Conservation (phyloP, 2,888 invertebrate species). For the Matsumyia berberina region DNA sequence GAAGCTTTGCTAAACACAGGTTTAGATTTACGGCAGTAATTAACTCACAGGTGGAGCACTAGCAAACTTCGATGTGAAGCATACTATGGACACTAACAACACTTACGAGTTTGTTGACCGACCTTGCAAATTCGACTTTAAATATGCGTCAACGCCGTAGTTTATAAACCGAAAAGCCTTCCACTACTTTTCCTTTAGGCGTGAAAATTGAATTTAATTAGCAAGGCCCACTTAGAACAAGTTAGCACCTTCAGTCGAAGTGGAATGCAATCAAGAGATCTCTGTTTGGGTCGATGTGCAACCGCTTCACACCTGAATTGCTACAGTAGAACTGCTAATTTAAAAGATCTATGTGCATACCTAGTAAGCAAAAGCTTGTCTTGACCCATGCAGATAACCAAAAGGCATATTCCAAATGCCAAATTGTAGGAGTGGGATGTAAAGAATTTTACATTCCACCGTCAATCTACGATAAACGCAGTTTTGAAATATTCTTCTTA, state of each 20-base stretch:
- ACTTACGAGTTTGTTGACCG: too few relatives aligned
- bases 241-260: background rate
- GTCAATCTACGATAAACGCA: slow-evolving; percentile 22
- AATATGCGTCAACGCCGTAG: too few relatives aligned
- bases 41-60: too few relatives aligned
- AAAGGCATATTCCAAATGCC: background rate
- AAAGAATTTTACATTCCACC: slow-evolving; percentile 49
- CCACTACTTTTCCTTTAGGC: too few relatives aligned
- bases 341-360: background rate
- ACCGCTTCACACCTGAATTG: background rate
- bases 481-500: slow-evolving; percentile 56
- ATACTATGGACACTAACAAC: too few relatives aligned
- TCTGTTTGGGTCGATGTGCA: background rate
- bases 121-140: too few relatives aligned
- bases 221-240: background rate
- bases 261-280: background rate
- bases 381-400: background rate
- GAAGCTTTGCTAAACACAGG: too few relatives aligned
- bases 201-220: too few relatives aligned
- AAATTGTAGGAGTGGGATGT: background rate
- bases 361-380: too few relatives aligned
- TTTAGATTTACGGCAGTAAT: too few relatives aligned
- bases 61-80: too few relatives aligned
- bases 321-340: slow-evolving; percentile 17
- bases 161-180: too few relatives aligned